These are phyloP conservation scores for Germaria angustata DNA, from an alignment of 2,888 invertebrate species.

Conservation along the genomic window DNA sequence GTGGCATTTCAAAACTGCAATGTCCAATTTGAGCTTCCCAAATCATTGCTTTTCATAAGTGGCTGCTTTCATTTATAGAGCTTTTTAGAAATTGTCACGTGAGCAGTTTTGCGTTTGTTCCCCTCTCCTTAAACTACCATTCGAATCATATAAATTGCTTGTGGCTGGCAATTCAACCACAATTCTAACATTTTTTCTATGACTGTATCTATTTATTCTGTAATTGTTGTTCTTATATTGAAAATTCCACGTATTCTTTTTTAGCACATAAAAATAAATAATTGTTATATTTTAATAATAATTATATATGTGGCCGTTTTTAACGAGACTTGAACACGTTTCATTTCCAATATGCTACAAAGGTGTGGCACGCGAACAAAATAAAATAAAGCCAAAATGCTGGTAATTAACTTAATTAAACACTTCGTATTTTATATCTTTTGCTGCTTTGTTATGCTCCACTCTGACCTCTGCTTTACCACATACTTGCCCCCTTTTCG, in stretches of 20 bases:
- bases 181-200: too few species aligned
- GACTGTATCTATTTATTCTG: too few species aligned
- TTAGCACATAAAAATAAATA: not conserved
- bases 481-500: not conserved
- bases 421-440: slow-evolving; percentile 58
- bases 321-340: slow-evolving; percentile 51
- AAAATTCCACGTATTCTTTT: not conserved
- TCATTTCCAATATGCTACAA: slow-evolving; percentile 5
- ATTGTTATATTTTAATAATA: slow-evolving; percentile 55
- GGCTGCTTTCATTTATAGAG: too few species aligned
- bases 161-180: too few species aligned
- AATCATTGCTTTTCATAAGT: too few species aligned
- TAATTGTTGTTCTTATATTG: not conserved
- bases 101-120: too few species aligned
- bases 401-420: slow-evolving; percentile 65
- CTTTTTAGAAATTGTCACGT: too few species aligned
- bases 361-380: slow-evolving; percentile 58
- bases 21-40: too few species aligned
- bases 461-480: not conserved
- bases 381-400: slow-evolving; percentile 26
- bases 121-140: too few species aligned
- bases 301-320: slow-evolving; percentile 53
- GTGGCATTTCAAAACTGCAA: too few species aligned
- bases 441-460: not conserved
- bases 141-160: too few species aligned